Percentiles rank a stretch among this genome's conserved stretches.
Evolutionary conservation across 2,797 vertebrate species (phyloP).

Genomic region (Sciurus carolinensis): DNA sequence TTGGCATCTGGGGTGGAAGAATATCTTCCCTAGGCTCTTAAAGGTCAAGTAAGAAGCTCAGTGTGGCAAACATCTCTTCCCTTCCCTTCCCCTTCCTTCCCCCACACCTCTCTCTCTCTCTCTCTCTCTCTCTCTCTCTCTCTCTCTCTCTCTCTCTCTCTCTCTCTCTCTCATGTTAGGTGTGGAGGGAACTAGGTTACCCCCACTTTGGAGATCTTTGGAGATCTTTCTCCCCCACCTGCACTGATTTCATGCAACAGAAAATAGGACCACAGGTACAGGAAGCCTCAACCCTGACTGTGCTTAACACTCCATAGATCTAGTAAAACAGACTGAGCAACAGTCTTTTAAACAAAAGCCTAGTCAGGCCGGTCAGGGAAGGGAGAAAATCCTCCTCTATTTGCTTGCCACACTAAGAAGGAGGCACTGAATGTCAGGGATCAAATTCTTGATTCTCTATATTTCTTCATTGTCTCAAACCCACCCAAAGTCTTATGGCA

Average conservation of each 20-base stretch:
- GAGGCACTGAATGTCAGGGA: neutral
- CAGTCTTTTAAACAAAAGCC: neutral
- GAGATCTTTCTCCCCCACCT: neutral
- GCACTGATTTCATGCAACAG: neutral
- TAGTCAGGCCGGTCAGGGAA: neutral
- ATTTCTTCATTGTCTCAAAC: slow-evolving; percentile 22
- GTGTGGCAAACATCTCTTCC: neutral
- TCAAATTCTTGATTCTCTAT: neutral
- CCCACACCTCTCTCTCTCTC: too few species aligned
- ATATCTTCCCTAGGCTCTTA: neutral
- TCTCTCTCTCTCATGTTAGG: neutral
- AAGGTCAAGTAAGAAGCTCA: neutral
- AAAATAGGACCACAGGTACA: neutral
- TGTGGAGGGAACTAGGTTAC: neutral
- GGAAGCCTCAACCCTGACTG: neutral
- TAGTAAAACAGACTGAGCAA: neutral
- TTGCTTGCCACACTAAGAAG: neutral
- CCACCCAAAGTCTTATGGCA: neutral
- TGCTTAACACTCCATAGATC: neutral
- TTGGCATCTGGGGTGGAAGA: neutral
- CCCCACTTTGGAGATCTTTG: neutral
- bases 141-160: too few species aligned
- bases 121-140: too few species aligned
- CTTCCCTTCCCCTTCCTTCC: too few species aligned
- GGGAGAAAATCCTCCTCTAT: neutral